Evolutionary conservation across 1,140 invertebrate genomes (phyloP).

Genomic region (Drosophila burlai): DNA sequence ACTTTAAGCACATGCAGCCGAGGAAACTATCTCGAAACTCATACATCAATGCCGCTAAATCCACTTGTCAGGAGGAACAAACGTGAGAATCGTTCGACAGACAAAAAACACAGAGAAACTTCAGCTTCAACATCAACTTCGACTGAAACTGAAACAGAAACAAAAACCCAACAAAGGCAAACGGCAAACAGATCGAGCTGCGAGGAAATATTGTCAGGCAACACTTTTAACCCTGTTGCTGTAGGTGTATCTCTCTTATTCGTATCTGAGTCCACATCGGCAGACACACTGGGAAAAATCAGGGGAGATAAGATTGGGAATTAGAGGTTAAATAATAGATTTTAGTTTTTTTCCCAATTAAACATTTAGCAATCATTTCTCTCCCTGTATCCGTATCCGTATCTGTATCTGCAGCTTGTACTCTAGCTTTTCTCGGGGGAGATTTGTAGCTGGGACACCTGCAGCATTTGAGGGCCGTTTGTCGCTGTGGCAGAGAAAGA

Average conservation of each 20-base stretch:
- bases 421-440: constrained; percentile 34
- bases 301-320: not conserved
- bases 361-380: not conserved
- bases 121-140: constrained; percentile 17
- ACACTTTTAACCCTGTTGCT: constrained; percentile 66
- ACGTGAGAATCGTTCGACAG: constrained; percentile 74
- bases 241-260: constrained; percentile 21
- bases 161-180: constrained; percentile 50
- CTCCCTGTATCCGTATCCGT: constrained; percentile 6
- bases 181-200: constrained; percentile 70
- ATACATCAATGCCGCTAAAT: constrained; percentile 83
- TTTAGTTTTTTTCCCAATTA: too few species aligned
- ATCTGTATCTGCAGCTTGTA: constrained; percentile 47
- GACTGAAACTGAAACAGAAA: constrained; percentile 46
- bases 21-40: constrained; percentile 74
- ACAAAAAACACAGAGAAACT: constrained; percentile 27
- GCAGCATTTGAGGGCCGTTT: constrained; percentile 64
- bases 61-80: constrained; percentile 78
- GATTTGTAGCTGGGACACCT: constrained; percentile 76
- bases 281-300: not conserved
- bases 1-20: constrained; percentile 67
- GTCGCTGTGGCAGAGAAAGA: constrained; percentile 63
- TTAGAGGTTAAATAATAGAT: too few species aligned
- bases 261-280: constrained; percentile 12
- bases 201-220: constrained; percentile 76